phyloP scores from a whole-genome alignment of 1,140 invertebrate species.

The Cydia amplana region DNA sequence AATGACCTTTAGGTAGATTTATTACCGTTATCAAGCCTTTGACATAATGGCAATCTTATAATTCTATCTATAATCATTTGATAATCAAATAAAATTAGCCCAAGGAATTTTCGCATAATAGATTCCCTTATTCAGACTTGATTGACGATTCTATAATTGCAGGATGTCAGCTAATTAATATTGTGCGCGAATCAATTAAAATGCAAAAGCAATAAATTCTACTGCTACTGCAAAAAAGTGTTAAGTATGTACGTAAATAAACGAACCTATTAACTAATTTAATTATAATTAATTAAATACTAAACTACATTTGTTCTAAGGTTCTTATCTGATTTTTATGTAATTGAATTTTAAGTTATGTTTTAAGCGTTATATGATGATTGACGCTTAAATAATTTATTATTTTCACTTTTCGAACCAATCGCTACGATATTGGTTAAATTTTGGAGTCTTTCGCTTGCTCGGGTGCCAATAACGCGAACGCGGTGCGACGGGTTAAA shows the following conservation, averaged over 20 bases:
- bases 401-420: too few species aligned
- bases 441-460: too few species aligned
- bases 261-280: background rate
- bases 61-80: background rate
- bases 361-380: too few species aligned
- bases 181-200: conserved; percentile 13
- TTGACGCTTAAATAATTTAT: too few species aligned
- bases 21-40: background rate
- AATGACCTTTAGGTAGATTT: background rate
- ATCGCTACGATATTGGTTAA: too few species aligned
- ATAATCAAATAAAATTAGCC: background rate
- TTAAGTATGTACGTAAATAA: background rate
- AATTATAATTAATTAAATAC: too few species aligned
- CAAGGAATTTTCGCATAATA: background rate
- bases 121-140: background rate
- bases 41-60: background rate
- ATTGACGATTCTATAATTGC: conserved; percentile 4
- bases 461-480: too few species aligned
- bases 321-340: too few species aligned
- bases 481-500: too few species aligned
- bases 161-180: conserved; percentile 1
- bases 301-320: too few species aligned
- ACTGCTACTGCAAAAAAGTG: background rate
- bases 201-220: background rate
- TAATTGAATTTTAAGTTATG: too few species aligned